Evolutionary conservation across 2,888 invertebrate species (phyloP), one percentile per base, ranked within the genome.

Genomic region (Eupithecia exiguata): DNA sequence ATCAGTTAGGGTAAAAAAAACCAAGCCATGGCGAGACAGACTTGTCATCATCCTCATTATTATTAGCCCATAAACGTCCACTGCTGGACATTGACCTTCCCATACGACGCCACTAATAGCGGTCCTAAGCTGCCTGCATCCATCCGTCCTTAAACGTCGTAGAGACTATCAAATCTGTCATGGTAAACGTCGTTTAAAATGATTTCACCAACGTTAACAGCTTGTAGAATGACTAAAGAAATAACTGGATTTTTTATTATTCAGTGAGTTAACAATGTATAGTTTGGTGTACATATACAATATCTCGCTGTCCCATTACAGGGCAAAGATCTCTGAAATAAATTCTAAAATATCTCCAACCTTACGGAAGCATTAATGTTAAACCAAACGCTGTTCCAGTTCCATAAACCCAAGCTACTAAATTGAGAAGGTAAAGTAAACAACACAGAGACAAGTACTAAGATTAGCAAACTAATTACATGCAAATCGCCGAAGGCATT

Each of bases 391-490:
- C 58, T 12, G n/a, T n/a, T n/a, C n/a, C 4, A 30, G 18, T 21
- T 53, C 10, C 12, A 53, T 53, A 53, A 53, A 21, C 53, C 53
- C 43, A 35, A 18, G 40, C 46, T 62, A 30, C 16, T 5, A n/a
- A 46, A 46, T 63, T 30, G n/a, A 38, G 21, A 53, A 53, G 53
- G 53, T 53, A 53, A 53, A 53, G 53, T 53, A 53, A 53, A 53
- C 53, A 53, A 53, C 21, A 53, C 53, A 21, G 21, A 53, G 21
- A 21, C 53, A 53, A 53, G 53, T 58, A 58, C 35, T 0, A 35
- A 62, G 35, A 63, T 38, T 63, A 63, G 38, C 63, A 68, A 46
- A 68, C 38, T 63, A 65, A 65, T 65, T 36, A 65, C 63, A 65
- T 65, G 38, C 63, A 12, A n/a, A 63, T 18, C 36, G 63, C 63